Evolutionary conservation across 2,888 invertebrate genomes (phyloP), one percentile per base, ranked within the genome.

Genomic region (Heliconius sara): DNA sequence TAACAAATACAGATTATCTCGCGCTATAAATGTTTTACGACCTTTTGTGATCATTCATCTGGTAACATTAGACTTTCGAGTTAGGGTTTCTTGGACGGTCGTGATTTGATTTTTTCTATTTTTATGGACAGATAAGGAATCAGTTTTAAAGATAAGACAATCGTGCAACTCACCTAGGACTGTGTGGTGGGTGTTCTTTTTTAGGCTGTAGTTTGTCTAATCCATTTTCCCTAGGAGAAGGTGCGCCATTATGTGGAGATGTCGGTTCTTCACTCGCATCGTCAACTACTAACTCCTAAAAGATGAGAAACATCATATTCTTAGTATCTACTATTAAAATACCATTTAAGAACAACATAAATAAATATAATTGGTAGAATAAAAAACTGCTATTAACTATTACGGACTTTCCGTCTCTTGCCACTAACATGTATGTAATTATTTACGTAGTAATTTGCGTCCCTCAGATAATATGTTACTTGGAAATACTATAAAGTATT

Each of bases 271-370:
- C 98, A 85, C 98, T 98, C 76, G 98, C 98, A 87, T 98, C 99
- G 92, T 99, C 99, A 43, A 99, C 99, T 82, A 99, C 99, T 86
- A 99, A 94, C 90, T 99, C 99, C 95, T 98, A 98, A 89, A 98
- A 98, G 39, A 22, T 75, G 16, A 71, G 70, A 25, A 71, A 75
- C 6, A 27, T 63, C 6, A 27, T 63, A 65, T 5, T 25, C 13
- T 63, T 63, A 65, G 13, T 65, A 65, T 25, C 4, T 13, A 27
- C 5, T 65, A 25, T 27, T 25, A 25, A 5, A 25, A 13, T 13
- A 39, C 9, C 9, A 25, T 13, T 25, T 25, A 25, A 25, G 25
- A 25, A 16, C 47, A 47, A 47, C 16, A 47, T 19, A 47, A 16
- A 47, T 19, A 19, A 19, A 57, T 57, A 57, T 9, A 57, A 57